Evolutionary conservation across 2,797 vertebrate genomes (phyloP), one percentile per base, ranked within the genome.

Genomic region (Chloroceryle inda): DNA sequence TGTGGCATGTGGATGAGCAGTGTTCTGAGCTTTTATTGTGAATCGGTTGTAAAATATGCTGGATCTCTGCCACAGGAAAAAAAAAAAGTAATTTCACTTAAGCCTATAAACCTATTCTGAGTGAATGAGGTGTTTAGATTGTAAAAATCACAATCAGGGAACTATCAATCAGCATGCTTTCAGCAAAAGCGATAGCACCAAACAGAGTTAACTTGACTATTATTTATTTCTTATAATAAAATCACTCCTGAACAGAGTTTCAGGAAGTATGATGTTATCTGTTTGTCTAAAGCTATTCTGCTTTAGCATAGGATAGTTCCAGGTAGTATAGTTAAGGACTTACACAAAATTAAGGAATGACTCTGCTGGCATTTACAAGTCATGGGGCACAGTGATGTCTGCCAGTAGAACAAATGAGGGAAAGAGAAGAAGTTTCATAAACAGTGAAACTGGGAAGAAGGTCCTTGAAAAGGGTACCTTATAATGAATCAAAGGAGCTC

Each of bases 31-130:
- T 96, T 97, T 96, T 85, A 78, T 95, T 97, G 77, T 89, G 94
- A 96, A 90, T 96, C 72, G 80, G 47, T 86, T 96, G 71, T 83
- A 96, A 97, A 96, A 94, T 92, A 94, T 81, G 87, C 52, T 96
- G 94, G 84, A 96, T 91, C 64, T 91, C 78, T 95, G 83, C 90
- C 93, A 95, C 35, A 55, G 59, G 78, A 56, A 69, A 85, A 71
- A 83, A 83, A 91, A 50, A 50, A 26, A 78, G 50, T 76, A 56
- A 97, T 96, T 97, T 96, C 78, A 77, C 64, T 94, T 92, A 97
- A 92, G 71, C 45, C 47, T 88, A 33, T 94, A 92, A 63, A 59
- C 58, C 22, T 80, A 84, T 91, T 95, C 88, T 87, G 81, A 97
- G 85, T 80, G 77, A 92, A 85, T 66, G 68, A 96, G 50, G 13